A percentile compares a stretch with the other conserved stretches of the same genome.
Conservation (phyloP, 1,140 invertebrate species). For the Zaprionus kolodkinae region DNA sequence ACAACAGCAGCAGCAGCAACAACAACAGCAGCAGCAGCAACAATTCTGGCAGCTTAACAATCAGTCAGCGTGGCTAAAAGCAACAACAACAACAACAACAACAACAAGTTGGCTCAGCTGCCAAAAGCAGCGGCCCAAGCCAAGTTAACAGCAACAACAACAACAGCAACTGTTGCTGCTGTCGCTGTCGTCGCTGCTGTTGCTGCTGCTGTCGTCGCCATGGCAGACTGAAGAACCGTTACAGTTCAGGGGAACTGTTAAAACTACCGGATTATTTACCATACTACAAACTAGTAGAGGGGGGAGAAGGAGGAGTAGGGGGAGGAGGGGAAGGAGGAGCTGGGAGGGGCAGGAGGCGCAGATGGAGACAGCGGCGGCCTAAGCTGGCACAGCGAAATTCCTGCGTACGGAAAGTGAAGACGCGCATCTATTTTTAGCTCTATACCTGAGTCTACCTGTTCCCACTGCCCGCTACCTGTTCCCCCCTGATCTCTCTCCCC, state of each 20-base stretch:
- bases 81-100: conserved; percentile 8
- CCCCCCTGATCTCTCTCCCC: background rate
- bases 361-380: background rate
- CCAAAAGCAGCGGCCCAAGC: conserved; percentile 56
- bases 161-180: conserved; percentile 26
- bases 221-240: conserved; percentile 56
- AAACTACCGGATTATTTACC: conserved; percentile 33
- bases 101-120: conserved; percentile 53
- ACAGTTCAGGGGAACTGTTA: conserved; percentile 52
- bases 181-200: conserved; percentile 3
- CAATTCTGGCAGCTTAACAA: conserved; percentile 34
- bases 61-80: conserved; percentile 39
- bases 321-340: too few relatives aligned
- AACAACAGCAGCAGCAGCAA: conserved; percentile 28
- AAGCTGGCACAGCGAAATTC: conserved; percentile 6
- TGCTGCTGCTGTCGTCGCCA: background rate
- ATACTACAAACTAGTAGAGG: background rate
- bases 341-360: background rate
- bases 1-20: conserved; percentile 10
- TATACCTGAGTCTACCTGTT: conserved; percentile 1
- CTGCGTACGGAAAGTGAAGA: conserved; percentile 30
- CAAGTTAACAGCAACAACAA: conserved; percentile 30
- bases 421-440: conserved; percentile 38
- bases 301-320: too few relatives aligned
- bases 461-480: background rate